Evolutionary conservation across 2,797 vertebrate genomes (phyloP).

Genomic region (Helarctos malayanus): DNA sequence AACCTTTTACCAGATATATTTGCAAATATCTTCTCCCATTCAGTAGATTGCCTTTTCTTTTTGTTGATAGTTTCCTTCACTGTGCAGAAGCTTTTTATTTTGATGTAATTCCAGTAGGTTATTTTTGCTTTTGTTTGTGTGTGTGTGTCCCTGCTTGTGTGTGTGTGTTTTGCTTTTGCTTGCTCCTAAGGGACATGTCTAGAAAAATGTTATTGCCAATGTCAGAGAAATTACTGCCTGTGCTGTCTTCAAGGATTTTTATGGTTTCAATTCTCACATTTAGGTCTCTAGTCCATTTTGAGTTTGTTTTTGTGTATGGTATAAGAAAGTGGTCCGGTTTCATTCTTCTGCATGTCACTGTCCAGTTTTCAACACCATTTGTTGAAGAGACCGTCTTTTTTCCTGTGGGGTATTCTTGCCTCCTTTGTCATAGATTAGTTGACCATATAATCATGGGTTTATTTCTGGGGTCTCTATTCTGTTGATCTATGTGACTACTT

Average conservation of each 20-base stretch:
- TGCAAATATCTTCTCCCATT: background rate
- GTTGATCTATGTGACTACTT: background rate
- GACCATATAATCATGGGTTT: background rate
- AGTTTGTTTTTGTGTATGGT: background rate
- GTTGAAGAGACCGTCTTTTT: background rate
- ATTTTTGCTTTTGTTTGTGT: background rate
- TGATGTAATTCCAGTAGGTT: background rate
- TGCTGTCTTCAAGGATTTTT: background rate
- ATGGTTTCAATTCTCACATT: background rate
- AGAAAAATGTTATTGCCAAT: background rate
- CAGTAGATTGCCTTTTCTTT: background rate
- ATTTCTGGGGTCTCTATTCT: background rate
- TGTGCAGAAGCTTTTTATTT: background rate
- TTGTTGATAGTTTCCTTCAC: background rate
- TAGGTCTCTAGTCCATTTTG: background rate
- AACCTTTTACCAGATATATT: background rate
- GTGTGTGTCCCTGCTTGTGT: background rate
- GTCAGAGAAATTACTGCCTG: background rate
- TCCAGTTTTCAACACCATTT: background rate
- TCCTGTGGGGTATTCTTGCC: background rate
- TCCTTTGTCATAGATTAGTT: background rate
- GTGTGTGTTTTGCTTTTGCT: background rate
- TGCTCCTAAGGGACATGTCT: background rate
- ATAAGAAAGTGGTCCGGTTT: background rate
- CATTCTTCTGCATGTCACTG: background rate